Evolutionary conservation across 1,140 invertebrate genomes (phyloP), one percentile per base, ranked within the genome.

Genomic region (Diachasma alloeum): DNA sequence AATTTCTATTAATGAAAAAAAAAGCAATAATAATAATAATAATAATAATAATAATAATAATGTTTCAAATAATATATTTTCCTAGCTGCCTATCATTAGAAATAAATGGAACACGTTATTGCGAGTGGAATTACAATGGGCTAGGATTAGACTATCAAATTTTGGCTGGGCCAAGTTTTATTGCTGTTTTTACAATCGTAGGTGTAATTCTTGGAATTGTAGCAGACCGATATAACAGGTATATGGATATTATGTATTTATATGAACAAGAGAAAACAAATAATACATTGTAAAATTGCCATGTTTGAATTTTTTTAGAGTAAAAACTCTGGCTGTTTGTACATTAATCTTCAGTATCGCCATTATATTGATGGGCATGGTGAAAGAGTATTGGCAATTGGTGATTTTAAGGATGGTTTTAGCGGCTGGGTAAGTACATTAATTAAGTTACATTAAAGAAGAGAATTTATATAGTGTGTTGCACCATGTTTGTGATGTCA

Each of bases 61-160:
- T n/a, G n/a, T n/a, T n/a, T n/a, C n/a, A n/a, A n/a, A n/a, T n/a
- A n/a, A n/a, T n/a, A n/a, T 4, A 48, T 44, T 56, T 77, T 73
- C 19, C 10, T 86, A 95, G 94, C 81, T 96, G 95, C 86, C 85
- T 90, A 59, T 89, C 91, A 0, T 87, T 94, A 31, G 91, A 91
- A 56, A 82, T 94, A 15, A 95, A 96, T 83, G 94, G 93, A 0
- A 93, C 93, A 0, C 79, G 86, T 0, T 94, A 95, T 82, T 98
- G 97, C 86, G 94, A 96, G 83, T 98, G 96, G 96, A 94, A 95
- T 84, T 97, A 97, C 91, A 97, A 97, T 87, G 97, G 97, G 0
- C 91, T 97, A 48, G 97, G 97, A 1, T 90, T 97, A 37, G 95
- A 97, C 82, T 98, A 98, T 88, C 97, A 98, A 90, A 93, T 98